These are phyloP conservation scores for Galaxias olidus DNA, from an alignment of 2,797 vertebrate genomes.

Conservation along the genomic window DNA sequence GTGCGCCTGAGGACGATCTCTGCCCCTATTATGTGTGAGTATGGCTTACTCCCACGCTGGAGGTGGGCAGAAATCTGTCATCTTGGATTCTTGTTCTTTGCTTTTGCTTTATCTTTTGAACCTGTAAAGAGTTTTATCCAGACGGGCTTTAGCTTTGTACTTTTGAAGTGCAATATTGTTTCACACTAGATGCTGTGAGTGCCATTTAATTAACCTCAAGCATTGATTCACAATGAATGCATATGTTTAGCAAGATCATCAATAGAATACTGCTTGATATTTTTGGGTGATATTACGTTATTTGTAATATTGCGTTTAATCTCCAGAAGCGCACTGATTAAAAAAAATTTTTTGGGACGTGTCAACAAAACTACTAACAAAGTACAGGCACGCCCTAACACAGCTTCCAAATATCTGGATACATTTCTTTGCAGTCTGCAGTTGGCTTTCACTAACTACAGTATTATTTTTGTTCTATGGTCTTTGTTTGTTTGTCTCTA, in stretches of 20 bases:
- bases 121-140: constrained; percentile 54
- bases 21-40: constrained; percentile 98
- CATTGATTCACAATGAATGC: no score
- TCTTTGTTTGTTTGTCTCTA: not conserved
- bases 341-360: constrained; percentile 1
- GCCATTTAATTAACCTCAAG: no score
- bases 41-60: constrained; percentile 80
- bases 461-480: not conserved
- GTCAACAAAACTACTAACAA: constrained; percentile 5
- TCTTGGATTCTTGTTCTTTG: constrained; percentile 37
- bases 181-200: no score
- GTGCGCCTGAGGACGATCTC: constrained; percentile 92
- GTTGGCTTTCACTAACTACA: constrained; percentile 17
- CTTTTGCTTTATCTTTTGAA: constrained; percentile 37
- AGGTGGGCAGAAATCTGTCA: constrained; percentile 39
- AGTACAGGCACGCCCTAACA: constrained; percentile 6
- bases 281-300: not conserved
- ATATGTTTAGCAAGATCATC: no score
- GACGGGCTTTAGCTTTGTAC: no score
- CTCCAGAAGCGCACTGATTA: no score
- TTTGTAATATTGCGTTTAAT: no score
- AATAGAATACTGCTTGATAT: no score
- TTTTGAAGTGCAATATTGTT: no score
- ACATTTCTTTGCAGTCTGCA: constrained; percentile 55
- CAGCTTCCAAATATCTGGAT: constrained; percentile 59